A percentile compares a stretch with the other conserved stretches of the same genome.
phyloP scores from a whole-genome alignment of 2,888 invertebrate genomes.

The Eilema caniola region DNA sequence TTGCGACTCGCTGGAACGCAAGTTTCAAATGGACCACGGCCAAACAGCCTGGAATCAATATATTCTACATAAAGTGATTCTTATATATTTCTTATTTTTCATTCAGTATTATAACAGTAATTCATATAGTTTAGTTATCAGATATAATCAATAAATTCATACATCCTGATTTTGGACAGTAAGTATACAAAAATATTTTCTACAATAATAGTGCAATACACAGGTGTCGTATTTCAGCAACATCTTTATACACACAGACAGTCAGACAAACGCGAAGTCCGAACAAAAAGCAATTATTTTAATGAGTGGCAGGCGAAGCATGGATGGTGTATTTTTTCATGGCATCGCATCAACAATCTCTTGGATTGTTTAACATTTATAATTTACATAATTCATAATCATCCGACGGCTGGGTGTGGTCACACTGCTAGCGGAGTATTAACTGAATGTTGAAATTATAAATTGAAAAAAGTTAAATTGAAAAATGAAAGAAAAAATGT shows the following conservation, averaged over 20 bases:
- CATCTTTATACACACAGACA: conserved; percentile 31
- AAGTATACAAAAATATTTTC: no score
- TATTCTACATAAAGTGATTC: no score
- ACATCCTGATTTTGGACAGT: no score
- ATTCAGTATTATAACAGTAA: no score
- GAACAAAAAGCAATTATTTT: conserved; percentile 76
- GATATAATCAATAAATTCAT: no score
- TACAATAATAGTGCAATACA: not conserved
- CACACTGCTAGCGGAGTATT: conserved; percentile 54
- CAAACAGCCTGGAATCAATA: no score
- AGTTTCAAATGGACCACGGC: no score
- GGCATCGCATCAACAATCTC: conserved; percentile 77
- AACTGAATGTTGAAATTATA: not conserved
- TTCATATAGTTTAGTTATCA: no score
- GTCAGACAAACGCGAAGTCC: conserved; percentile 58
- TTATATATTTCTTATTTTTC: no score
- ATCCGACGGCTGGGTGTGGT: conserved; percentile 57
- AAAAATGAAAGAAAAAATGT: no score
- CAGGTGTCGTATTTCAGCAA: conserved; percentile 8
- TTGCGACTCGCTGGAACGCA: no score
- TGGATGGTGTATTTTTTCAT: conserved; percentile 75
- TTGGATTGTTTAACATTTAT: conserved; percentile 80
- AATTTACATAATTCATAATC: conserved; percentile 85
- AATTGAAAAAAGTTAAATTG: no score
- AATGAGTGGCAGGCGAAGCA: conserved; percentile 75